Conservation (phyloP, 2,797 vertebrate species). For the Varecia variegata region DNA sequence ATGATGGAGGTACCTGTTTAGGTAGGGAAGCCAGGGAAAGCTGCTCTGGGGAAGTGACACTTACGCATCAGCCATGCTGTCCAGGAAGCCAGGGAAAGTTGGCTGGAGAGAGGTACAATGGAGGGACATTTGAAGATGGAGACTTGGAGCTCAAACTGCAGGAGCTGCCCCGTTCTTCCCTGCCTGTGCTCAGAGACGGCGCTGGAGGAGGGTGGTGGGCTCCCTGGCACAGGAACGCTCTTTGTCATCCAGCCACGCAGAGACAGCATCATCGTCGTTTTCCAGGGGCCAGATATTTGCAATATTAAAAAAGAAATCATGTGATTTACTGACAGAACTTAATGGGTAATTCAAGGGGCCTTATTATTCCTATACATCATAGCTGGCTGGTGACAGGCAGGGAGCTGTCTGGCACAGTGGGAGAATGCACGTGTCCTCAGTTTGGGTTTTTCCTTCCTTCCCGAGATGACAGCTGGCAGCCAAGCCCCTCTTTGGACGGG, state of each 20-base stretch:
- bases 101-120: neutral
- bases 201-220: neutral
- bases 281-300: conserved; percentile 63
- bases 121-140: neutral
- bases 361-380: conserved; percentile 66
- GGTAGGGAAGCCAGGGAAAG: neutral
- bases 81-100: neutral
- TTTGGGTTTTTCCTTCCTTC: neutral
- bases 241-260: neutral
- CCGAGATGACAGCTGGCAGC: neutral
- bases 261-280: conserved; percentile 59
- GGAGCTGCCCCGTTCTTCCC: neutral
- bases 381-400: conserved; percentile 49
- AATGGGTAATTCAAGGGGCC: conserved; percentile 58
- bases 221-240: neutral
- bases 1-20: neutral
- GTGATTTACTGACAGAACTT: conserved; percentile 68
- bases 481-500: neutral
- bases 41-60: neutral
- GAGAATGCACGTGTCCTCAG: neutral
- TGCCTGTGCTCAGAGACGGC: neutral
- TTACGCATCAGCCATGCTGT: neutral
- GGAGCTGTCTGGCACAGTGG: neutral
- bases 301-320: conserved; percentile 71
- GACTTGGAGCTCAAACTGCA: neutral